Evolutionary conservation across 1,140 invertebrate species (phyloP), one percentile per base, ranked within the genome.

Genomic region (Phortica variegata): DNA sequence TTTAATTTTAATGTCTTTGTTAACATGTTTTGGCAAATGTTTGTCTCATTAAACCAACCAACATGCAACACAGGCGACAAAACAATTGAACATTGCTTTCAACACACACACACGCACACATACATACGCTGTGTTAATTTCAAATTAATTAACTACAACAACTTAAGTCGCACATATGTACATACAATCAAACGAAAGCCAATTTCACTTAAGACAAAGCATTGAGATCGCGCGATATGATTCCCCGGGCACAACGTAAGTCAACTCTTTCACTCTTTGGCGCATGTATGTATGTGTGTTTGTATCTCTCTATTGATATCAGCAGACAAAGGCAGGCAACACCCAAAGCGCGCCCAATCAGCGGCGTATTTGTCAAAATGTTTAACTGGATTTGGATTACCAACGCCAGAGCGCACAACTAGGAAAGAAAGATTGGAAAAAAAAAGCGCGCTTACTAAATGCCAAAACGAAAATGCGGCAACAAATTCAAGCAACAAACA

Each of bases 61-160:
- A n/a, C n/a, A n/a, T n/a, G n/a, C n/a, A n/a, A n/a, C n/a, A n/a
- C n/a, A n/a, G 23, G 23, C 23, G 23, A 26, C 23, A 54, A 66
- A 68, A 69, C 63, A 68, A 68, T 68, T 68, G 69, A 69, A 68
- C 63, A 68, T 68, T 69, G 63, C 69, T 69, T 68, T 69, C 65
- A 68, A 69, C 68, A 65, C 63, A 68, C 63, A 68, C 69, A 68
- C 60, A 49, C 40, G 63, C 60, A 60, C 65, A 68, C 63, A 63
- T n/a, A 26, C 23, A 26, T 10, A 26, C 10, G 23, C 23, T 26
- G 23, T 26, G 23, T 6, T 26, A 26, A 26, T 26, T 26, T 26
- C 65, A 69, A 68, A 68, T 68, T 69, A 68, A 68, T 68, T 68
- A 60, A 49, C 53, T 49, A 49, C 39, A 60, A 38, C 6, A 34